Evolutionary conservation across 2,113 vertebrate species (phyloP), one percentile per base, ranked within the genome.

Genomic region (Taurulus bubalis): DNA sequence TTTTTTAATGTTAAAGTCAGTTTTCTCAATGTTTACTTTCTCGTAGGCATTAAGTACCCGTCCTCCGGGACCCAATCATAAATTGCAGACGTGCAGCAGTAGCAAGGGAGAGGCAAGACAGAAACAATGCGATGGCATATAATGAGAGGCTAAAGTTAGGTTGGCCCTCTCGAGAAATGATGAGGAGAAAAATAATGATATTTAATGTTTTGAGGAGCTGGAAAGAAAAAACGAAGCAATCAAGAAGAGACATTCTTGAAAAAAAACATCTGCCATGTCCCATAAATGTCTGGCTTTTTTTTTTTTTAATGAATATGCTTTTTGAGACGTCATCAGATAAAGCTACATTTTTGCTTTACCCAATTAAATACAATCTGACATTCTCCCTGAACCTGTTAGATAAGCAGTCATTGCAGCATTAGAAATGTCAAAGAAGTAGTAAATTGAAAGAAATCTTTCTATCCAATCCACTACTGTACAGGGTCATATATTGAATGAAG

Each of bases 71-170:
- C 42, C 85, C 80, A 82, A 80, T 92, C 85, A 82, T 66, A 76
- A 83, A 85, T 64, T 86, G 66, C 75, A 4, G 34, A 84, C 30
- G 7, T 65, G 51, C 66, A 77, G 30, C 63, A 75, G 56, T 7
- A 74, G 59, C 71, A 47, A 38, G 66, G 34, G 32, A 76, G 55
- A 77, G 59, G 38, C 12, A 36, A 75, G 38, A 64, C 55, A 77
- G 56, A 74, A 85, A 88, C 79, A 85, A 76, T 78, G 34, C 14
- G 16, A 53, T 71, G 77, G 78, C 67, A 79, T 62, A 75, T 82
- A 90, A 89, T 82, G 74, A 82, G 78, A 75, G 87, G 83, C 80
- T 74, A 65, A 85, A 89, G 84, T 87, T 81, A 79, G 80, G 78
- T 72, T 74, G 55, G 66, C 45, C 26, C 85, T 62, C 75, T 18